These are phyloP conservation scores for Glyphotaelius pellucidus DNA, from an alignment of 2,888 invertebrate genomes.

Conservation along the genomic window DNA sequence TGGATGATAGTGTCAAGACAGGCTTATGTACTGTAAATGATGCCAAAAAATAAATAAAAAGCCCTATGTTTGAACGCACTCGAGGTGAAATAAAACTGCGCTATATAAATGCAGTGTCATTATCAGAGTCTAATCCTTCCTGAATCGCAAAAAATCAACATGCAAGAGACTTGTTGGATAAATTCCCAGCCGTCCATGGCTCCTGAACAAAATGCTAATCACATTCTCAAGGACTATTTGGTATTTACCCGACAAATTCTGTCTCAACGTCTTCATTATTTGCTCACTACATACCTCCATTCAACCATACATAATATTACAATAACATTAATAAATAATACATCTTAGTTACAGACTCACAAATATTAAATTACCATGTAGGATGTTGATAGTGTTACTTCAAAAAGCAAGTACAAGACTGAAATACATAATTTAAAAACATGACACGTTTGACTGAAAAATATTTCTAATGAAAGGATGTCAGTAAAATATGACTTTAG, in stretches of 20 bases:
- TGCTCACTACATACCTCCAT: neutral
- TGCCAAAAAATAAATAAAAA: too few relatives aligned
- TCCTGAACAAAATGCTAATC: conserved; percentile 30
- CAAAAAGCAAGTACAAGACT: neutral
- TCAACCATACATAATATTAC: neutral
- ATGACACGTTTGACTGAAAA: neutral
- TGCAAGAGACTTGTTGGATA: neutral
- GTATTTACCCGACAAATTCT: neutral
- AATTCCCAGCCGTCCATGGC: conserved; percentile 22
- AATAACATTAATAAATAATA: neutral
- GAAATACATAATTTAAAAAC: neutral
- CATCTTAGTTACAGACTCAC: neutral
- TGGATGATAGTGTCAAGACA: too few relatives aligned
- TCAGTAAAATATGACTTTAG: too few relatives aligned
- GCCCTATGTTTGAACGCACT: too few relatives aligned
- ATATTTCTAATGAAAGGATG: too few relatives aligned
- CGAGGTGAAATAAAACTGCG: too few relatives aligned
- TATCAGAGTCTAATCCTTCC: neutral
- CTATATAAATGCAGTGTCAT: too few relatives aligned
- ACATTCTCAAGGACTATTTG: conserved; percentile 35
- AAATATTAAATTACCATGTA: neutral
- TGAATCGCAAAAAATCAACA: neutral
- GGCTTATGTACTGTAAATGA: too few relatives aligned
- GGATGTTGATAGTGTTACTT: neutral
- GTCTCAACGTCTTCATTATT: neutral